A percentile compares a stretch with the other conserved stretches of the same genome.
phyloP scores from a whole-genome alignment of 2,888 invertebrate genomes.

The Hemithea aestivaria region DNA sequence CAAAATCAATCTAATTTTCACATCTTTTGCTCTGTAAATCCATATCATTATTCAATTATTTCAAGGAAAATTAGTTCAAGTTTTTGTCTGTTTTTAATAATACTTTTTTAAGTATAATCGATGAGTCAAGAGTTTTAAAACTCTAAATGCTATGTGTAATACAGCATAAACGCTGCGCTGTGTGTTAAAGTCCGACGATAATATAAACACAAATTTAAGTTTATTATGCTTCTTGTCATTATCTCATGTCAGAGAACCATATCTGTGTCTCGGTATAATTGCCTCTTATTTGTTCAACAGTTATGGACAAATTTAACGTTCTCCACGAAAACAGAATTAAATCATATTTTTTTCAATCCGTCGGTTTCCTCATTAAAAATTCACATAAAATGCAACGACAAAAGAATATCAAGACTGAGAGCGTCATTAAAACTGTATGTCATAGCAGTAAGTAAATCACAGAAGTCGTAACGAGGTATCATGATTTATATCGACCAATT shows the following conservation, averaged over 20 bases:
- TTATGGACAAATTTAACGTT: conserved; percentile 41
- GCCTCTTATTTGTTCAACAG: conserved; percentile 22
- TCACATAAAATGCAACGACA: conserved; percentile 65
- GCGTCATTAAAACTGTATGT: conserved; percentile 67
- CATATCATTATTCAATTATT: no score
- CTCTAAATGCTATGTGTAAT: no score
- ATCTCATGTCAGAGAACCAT: conserved; percentile 4
- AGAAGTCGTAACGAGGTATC: conserved; percentile 60
- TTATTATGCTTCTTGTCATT: conserved; percentile 10
- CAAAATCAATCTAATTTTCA: no score
- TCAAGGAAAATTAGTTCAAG: no score
- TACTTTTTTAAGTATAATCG: no score
- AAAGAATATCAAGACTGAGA: conserved; percentile 47
- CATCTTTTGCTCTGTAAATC: no score
- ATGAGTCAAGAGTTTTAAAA: no score
- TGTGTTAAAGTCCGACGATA: no score
- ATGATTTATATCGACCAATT: conserved; percentile 76
- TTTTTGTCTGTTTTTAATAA: no score
- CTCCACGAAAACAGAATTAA: conserved; percentile 42
- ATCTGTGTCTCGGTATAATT: conserved; percentile 12
- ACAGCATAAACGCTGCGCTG: no score
- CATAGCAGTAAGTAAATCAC: conserved; percentile 75
- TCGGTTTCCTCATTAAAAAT: conserved; percentile 68
- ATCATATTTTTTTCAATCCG: conserved; percentile 43
- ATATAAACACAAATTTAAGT: conserved; percentile 3